Conservation (phyloP, 30 jellyfish, hydroid and myxozoan genomes). For the Clytia hemisphaerica region DNA sequence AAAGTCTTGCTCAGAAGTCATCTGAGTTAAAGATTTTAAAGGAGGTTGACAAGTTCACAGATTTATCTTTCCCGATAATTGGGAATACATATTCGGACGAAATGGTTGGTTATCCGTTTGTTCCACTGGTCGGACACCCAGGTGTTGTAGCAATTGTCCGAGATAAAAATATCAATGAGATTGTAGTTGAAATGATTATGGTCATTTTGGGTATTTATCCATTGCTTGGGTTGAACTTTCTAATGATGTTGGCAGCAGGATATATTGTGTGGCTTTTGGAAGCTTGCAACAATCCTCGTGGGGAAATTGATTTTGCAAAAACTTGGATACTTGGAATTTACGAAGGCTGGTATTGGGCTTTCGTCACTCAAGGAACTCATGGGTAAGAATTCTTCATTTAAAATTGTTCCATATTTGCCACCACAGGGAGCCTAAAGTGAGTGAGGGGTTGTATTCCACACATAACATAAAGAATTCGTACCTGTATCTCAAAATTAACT, state of each 20-base stretch:
- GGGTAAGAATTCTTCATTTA: not conserved
- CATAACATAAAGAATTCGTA: no score
- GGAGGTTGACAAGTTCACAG: conserved; percentile 8
- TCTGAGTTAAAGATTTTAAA: not conserved
- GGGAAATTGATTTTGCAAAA: not conserved
- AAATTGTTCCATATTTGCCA: no score
- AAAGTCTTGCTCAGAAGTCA: not conserved
- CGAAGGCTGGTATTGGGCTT: conserved; percentile 21
- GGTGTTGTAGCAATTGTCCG: conserved; percentile 13
- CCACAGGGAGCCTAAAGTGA: no score
- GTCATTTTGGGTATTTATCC: not conserved
- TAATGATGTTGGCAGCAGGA: conserved; percentile 1
- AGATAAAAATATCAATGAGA: not conserved
- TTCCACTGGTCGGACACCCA: conserved; percentile 20
- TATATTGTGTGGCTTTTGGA: conserved; percentile 3
- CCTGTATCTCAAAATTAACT: no score
- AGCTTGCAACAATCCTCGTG: no score
- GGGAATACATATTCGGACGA: not conserved
- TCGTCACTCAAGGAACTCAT: conserved; percentile 18
- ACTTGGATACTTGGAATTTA: not conserved
- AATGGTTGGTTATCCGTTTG: conserved; percentile 2
- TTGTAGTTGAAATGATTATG: not conserved
- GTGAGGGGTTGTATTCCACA: no score
- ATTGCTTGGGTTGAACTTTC: not conserved
- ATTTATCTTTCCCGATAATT: conserved; percentile 8